A percentile compares a stretch with the other conserved stretches of the same genome.
Evolutionary conservation across 1,140 invertebrate species (phyloP).

Genomic region (Caerostris extrusa): DNA sequence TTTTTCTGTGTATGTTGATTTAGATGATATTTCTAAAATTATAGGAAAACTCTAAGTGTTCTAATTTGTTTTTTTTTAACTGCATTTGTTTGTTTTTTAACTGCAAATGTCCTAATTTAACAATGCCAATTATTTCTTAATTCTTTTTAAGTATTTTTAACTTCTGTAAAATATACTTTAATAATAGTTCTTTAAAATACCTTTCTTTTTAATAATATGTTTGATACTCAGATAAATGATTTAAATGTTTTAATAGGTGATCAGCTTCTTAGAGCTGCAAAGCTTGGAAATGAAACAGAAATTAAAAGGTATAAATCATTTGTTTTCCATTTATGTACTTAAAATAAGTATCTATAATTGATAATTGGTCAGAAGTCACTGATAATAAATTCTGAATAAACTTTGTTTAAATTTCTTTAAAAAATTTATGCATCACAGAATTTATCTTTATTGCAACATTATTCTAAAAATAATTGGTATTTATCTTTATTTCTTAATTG

Average conservation of each 20-base stretch:
- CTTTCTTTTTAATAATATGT: too few species aligned
- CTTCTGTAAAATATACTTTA: too few species aligned
- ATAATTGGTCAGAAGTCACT: not conserved
- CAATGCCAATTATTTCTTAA: too few species aligned
- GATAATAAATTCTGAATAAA: not conserved
- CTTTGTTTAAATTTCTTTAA: not conserved
- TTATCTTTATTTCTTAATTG: not conserved
- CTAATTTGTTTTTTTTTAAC: not conserved
- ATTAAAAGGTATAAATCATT: constrained; percentile 82
- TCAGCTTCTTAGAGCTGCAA: constrained; percentile 85
- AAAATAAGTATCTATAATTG: not conserved
- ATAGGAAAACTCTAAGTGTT: too few species aligned
- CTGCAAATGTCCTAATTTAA: too few species aligned
- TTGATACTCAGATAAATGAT: not conserved
- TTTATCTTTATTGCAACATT: too few species aligned
- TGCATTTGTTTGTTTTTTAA: not conserved
- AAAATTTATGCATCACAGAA: not conserved
- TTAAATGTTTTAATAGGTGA: constrained; percentile 82
- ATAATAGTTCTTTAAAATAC: too few species aligned
- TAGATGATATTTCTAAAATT: too few species aligned
- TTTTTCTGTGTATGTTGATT: too few species aligned
- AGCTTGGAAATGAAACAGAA: constrained; percentile 85
- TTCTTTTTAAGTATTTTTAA: too few species aligned
- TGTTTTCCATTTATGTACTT: not conserved
- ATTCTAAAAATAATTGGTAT: not conserved